Evolutionary conservation across 1,140 invertebrate species (phyloP).

Genomic region (Teleopsis dalmanni): DNA sequence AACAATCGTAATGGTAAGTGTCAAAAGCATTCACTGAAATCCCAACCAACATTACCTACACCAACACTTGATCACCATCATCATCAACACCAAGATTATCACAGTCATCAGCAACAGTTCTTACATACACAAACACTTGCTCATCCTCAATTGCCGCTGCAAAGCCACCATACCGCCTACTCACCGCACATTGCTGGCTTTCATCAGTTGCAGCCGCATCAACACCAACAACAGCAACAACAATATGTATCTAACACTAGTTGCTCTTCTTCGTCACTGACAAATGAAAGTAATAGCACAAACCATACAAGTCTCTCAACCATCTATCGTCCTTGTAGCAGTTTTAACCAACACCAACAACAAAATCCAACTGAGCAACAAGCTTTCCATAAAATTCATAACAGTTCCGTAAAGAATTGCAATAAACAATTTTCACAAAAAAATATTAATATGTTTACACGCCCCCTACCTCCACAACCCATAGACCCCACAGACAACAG

Average conservation of each 20-base stretch:
- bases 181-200: background rate
- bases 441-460: conserved; percentile 10
- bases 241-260: conserved; percentile 6
- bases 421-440: too few species aligned
- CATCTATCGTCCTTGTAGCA: conserved; percentile 8
- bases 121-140: conserved; percentile 4
- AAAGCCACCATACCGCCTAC: conserved; percentile 8
- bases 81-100: conserved; percentile 10
- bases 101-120: conserved; percentile 4
- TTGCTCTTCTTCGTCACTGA: conserved; percentile 13
- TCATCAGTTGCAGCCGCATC: background rate
- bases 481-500: background rate
- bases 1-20: conserved; percentile 42
- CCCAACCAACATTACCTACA: conserved; percentile 8
- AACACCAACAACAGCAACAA: background rate
- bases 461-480: conserved; percentile 10
- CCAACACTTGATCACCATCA: conserved; percentile 5
- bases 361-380: background rate
- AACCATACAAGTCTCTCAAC: conserved; percentile 12
- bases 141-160: conserved; percentile 2
- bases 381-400: background rate
- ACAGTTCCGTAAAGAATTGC: conserved; percentile 5
- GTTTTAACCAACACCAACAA: background rate
- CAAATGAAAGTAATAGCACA: conserved; percentile 13
- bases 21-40: conserved; percentile 10